phyloP scores from a whole-genome alignment of 1,140 invertebrate species.

The Polyergus mexicanus region DNA sequence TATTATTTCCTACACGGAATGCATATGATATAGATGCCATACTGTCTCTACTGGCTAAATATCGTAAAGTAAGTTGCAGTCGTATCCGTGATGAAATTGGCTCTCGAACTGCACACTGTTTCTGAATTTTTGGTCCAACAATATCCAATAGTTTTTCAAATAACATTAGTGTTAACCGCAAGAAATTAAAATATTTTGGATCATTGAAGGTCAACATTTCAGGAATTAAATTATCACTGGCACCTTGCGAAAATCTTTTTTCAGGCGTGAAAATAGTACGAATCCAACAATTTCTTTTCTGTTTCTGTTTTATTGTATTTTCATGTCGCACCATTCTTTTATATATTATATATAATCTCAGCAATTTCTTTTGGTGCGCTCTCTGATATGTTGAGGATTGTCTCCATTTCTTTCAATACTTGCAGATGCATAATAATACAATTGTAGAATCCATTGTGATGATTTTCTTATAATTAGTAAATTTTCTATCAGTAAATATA shows the following conservation, averaged over 20 bases:
- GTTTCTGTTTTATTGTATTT: not conserved
- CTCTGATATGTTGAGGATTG: not conserved
- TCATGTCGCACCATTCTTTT: not conserved
- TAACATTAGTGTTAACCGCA: not conserved
- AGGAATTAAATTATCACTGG: not conserved
- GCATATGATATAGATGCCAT: not conserved
- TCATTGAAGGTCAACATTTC: not conserved
- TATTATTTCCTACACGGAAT: not conserved
- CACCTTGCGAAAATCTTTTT: conserved; percentile 4
- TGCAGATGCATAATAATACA: not conserved
- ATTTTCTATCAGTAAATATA: no score
- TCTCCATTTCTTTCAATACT: conserved; percentile 6
- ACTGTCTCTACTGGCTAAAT: not conserved
- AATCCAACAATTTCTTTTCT: not conserved
- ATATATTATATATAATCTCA: not conserved
- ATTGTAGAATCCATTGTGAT: not conserved
- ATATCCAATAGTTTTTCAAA: not conserved
- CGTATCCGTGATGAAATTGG: not conserved
- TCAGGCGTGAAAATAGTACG: not conserved
- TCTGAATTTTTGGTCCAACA: conserved; percentile 17
- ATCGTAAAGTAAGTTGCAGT: not conserved
- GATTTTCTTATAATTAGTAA: not conserved
- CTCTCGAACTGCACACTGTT: not conserved
- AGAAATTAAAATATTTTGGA: not conserved
- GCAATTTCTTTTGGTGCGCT: not conserved